Base-by-base conservation (phyloP, 2,113 vertebrate genomes). In the Eulemur rufifrons region DNA sequence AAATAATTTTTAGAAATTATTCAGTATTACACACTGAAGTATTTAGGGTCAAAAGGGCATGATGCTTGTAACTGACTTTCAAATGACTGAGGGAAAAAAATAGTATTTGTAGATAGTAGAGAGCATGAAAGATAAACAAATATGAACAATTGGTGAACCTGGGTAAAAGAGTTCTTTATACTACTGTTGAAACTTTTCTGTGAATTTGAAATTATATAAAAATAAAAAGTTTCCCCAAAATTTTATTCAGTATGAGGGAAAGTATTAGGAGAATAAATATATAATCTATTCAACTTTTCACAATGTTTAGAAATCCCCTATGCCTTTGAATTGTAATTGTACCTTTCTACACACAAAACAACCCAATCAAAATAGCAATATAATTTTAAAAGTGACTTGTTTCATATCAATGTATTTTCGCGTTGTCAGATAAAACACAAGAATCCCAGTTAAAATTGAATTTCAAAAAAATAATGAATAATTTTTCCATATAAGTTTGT, bases 151-250 rank as follows among this genome's bases (percentile, higher is more conserved):
- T 71, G 45, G 5, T 78, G 11, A 91, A 91, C 89, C n/a, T 86
- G 32, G 29, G 56, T 96, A 78, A 82, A 86, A 88, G 88, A 89
- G 32, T 76, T 68, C 81, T 96, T 85, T 74, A 29, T 91, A 83
- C 61, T 91, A 63, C 81, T 64, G 91, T 91, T 77, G 39, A 94
- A 97, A 86, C 37, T 91, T 86, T 91, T 89, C 50, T 89, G 37
- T 89, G 94, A 98, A 89, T 93, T 82, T 95, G 61, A 97, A 97
- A 97, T 95, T 84, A 97, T 91, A 97, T 89, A 95, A 97, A 97
- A 97, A 96, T 97, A 97, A 96, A 94, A 94, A 47, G 52, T 64
- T 78, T 56, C 45, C 86, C 89, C 68, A 6, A 94, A 95, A 78
- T 91, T 89, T 71, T 88, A 92, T 89, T 94, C 77, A 88, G 1